Percentiles rank a stretch among this genome's conserved stretches.
Evolutionary conservation across 1,140 invertebrate species (phyloP).

Genomic region (Palaemon carinicauda): DNA sequence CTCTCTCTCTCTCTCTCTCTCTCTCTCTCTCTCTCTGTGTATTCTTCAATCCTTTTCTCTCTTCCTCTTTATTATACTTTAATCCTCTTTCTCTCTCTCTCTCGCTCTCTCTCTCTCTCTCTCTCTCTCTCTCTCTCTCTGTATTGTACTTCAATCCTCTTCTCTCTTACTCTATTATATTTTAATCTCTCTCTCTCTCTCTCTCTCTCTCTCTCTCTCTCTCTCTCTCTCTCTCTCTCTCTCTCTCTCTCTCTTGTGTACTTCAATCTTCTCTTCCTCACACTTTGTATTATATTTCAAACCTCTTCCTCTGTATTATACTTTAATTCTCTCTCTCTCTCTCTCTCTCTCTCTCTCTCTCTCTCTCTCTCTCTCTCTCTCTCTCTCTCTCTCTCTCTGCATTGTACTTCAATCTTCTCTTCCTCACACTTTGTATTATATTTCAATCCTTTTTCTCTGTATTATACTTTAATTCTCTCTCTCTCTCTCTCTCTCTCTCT

Average conservation of each 20-base stretch:
- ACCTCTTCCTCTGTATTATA: too few species aligned
- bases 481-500: not conserved
- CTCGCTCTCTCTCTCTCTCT: not conserved
- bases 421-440: not conserved
- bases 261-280: not conserved
- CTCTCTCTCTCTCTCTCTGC: not conserved
- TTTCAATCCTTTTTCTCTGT: not conserved
- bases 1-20: too few species aligned
- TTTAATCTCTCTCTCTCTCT: too few species aligned
- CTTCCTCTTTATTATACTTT: not conserved
- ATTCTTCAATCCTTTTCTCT: not conserved
- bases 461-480: not conserved
- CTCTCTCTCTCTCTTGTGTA: not conserved
- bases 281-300: not conserved
- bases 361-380: not conserved
- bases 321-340: not conserved
- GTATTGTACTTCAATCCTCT: too few species aligned
- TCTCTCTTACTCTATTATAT: too few species aligned
- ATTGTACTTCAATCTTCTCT: not conserved
- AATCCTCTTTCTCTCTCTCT: too few species aligned
- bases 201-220: not conserved
- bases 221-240: not conserved
- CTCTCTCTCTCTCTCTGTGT: too few species aligned
- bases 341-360: not conserved
- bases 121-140: too few species aligned